Conservation (phyloP, 1,140 invertebrate species). For the Zaprionus ghesquierei region DNA sequence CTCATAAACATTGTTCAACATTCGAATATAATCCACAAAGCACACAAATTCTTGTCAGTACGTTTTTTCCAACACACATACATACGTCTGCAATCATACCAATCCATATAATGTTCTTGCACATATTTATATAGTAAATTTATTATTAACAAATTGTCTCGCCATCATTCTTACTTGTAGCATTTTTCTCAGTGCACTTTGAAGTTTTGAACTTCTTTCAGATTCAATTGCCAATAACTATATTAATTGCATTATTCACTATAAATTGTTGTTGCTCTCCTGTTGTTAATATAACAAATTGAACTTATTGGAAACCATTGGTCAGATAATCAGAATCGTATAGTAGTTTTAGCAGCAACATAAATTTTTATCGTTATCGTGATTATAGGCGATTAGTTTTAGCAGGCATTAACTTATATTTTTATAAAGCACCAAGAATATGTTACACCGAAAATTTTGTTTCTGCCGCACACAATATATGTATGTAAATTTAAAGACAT, state of each 20-base stretch:
- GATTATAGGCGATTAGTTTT: conserved; percentile 39
- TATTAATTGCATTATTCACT: not conserved
- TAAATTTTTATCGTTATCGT: conserved; percentile 5
- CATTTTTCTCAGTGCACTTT: not conserved
- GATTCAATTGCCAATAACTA: not conserved
- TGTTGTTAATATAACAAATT: not conserved
- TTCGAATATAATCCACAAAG: too few species aligned
- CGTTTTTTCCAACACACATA: too few species aligned
- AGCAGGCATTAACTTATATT: conserved; percentile 49
- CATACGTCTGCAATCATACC: not conserved
- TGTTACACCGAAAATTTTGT: conserved; percentile 68
- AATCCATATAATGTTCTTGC: not conserved
- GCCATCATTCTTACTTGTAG: not conserved
- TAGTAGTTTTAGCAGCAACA: conserved; percentile 32
- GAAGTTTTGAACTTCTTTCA: not conserved
- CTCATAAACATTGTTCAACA: too few species aligned
- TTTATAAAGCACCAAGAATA: conserved; percentile 62
- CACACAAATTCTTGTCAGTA: too few species aligned
- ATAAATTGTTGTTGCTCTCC: not conserved
- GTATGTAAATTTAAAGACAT: conserved; percentile 79
- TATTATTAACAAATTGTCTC: not conserved
- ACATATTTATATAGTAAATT: not conserved
- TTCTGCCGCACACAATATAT: conserved; percentile 71
- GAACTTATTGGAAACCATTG: not conserved
- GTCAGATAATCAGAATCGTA: not conserved